Base-by-base conservation (phyloP, 2,113 vertebrate genomes). In the Tenebrosternarchus preto region DNA sequence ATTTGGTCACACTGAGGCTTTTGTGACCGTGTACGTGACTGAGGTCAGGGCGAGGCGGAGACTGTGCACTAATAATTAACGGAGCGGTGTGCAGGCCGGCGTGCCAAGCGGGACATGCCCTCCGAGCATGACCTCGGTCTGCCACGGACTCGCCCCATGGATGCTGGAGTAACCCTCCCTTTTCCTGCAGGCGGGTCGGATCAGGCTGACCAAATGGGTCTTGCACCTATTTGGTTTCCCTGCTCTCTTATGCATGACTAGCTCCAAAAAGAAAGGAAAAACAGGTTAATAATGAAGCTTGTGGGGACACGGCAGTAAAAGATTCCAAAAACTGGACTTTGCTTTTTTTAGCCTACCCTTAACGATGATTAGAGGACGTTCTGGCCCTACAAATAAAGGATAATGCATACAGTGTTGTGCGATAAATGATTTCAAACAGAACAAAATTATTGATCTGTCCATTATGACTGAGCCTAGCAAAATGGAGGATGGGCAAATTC, bases 11-110 rank as follows among this genome's bases (percentile, higher is more conserved):
- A 16, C 39, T 31, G 4, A 27, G 3, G 3, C 16, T 1, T 73
- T 67, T 12, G 50, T 19, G 46, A 57, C 46, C 59, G 72, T 31
- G 63, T 57, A 50, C 39, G 29, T 36, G 73, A 80, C n/a, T 80
- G 36, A 56, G 4, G 11, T 56, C 1, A 9, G 53, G 12, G 4
- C 15, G 8, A 31, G 27, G 64, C 39, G 64, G 33, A 57, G 63
- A 53, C 11, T 15, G 24, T 67, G 53, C 19, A 29, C 55, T 75
- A 74, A 82, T 71, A 24, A 66, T 69, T 74, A 75, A 71, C 76
- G n/a, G 4, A 46, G 66, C 31, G 17, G 29, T 25, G 76, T 22
- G 61, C n/a, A 24, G 12, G 43, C 19, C 31, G 19, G 64, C 16
- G 56, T 20, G 15, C 55, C 64, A 76, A 61, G 39, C 20, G 4